Evolutionary conservation across 35 echinoderm and acorn worm genomes (phyloP), one percentile per base, ranked within the genome.

Genomic region (Holothuria glaberrima): DNA sequence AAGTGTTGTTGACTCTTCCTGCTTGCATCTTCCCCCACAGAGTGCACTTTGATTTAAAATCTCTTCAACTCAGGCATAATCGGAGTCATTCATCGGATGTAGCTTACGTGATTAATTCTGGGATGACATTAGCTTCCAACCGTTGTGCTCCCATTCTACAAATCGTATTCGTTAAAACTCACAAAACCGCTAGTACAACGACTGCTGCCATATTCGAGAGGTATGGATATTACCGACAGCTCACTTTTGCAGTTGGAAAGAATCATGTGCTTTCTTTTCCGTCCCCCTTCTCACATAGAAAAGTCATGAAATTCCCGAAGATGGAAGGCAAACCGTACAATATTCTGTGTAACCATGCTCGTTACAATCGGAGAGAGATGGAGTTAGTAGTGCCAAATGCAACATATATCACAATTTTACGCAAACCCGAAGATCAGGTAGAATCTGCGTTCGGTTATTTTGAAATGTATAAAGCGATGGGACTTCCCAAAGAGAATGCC

Each of bases 391-490:
- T 96, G 10, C 91, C 88, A 20, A 89, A 87, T 21, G 91, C 94
- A 46, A 91, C 68, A 33, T 96, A 90, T 34, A 19, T 96, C 14
- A 96, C 94, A 22, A 93, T 93, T 16, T 28, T 96, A 62, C 54
- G 94, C n/a, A 81, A 91, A 30, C 94, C 94, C 14, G 80, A 69
- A 5, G 82, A 66, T 6, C 94, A 93, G 34, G 75, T 91, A 48
- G 94, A 96, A 68, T 96, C 94, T 2, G 88, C 91, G 3, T 96
- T 96, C 41, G 48, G 86, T 29, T 96, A 96, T 34, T 96, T 96
- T 72, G 48, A 75, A 48, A 86, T 90, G 48, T 85, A 86, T 16
- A 78, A 87, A 6, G 33, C 75, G 13, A 52, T 95, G 0, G 75
- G 68, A 10, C 48, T 89, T 36, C 74, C 20, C 27, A 89, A 66